Evolutionary conservation across 2,888 invertebrate genomes (phyloP), one percentile per base, ranked within the genome.

Genomic region (Caenorhabditis afra): DNA sequence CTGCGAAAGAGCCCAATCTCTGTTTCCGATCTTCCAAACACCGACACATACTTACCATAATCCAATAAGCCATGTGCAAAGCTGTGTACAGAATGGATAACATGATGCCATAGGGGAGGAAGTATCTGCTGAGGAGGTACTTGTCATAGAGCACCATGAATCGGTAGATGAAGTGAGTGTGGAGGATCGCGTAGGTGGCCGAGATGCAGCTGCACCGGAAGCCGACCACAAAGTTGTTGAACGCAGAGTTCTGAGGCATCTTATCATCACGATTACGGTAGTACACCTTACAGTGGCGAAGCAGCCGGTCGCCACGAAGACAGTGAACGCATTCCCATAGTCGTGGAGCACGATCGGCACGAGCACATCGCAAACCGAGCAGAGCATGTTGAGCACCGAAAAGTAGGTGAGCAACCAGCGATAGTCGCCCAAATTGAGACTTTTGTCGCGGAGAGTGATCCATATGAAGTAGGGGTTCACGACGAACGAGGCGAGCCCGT

Each of bases 321-420:
- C 29, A 1, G 23, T 23, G 16, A 70, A 59, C 20, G 44, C 68
- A 7, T 44, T 22, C 2, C 53, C 23, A 8, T 22, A 18, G 22
- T 16, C 22, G n/a, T 44, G 22, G 14, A 59, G 23, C 7, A 50
- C 50, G 41, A 50, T 44, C 20, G 68, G 68, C 16, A 61, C 22
- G 7, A 70, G 5, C 4, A 29, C 18, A 35, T 70, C 68, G 49
- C 44, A 12, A 14, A 29, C 4, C 50, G 59, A 53, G 45, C 35
- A 41, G 4, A 44, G 10, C 12, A 57, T 37, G 16, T 74, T 58
- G 65, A 74, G 47, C 7, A 66, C 8, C 14, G 66, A 55, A 22
- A 66, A 66, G 47, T 22, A 57, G n/a, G 55, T 22, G 1, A 66
- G 20, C 18, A 66, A 45, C 16, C 44, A 23, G 1, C 66, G 66